Evolutionary conservation across 2,113 vertebrate genomes (phyloP).

Genomic region (Prionailurus viverrinus): DNA sequence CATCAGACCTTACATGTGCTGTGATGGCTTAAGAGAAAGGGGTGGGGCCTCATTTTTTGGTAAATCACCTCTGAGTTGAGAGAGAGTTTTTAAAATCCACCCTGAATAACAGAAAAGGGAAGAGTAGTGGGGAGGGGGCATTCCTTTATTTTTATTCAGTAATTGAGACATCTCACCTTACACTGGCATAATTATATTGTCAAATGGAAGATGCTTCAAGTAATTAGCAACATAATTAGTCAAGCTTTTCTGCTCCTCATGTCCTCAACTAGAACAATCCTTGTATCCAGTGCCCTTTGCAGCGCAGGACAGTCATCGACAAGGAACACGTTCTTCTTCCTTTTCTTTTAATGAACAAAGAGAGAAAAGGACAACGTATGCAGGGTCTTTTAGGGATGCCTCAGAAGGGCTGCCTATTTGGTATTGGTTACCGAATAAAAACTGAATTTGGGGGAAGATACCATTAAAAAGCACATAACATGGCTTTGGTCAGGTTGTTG

Average conservation of each 20-base stretch:
- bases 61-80: slow-evolving; percentile 70
- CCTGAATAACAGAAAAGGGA: slow-evolving; percentile 64
- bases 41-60: slow-evolving; percentile 38
- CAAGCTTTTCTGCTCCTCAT: slow-evolving; percentile 75
- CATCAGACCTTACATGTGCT: not conserved
- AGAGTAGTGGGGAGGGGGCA: not conserved
- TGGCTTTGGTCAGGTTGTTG: not conserved
- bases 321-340: not conserved
- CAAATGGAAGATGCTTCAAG: slow-evolving; percentile 83
- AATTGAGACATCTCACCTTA: slow-evolving; percentile 84
- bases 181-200: slow-evolving; percentile 83
- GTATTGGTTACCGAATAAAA: slow-evolving; percentile 80
- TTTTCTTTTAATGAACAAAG: slow-evolving; percentile 73
- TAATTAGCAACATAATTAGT: slow-evolving; percentile 86
- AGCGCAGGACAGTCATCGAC: slow-evolving; percentile 72
- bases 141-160: slow-evolving; percentile 55
- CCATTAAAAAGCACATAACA: not conserved
- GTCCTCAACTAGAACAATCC: slow-evolving; percentile 81
- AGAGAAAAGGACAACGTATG: slow-evolving; percentile 65
- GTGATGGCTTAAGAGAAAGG: not conserved
- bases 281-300: slow-evolving; percentile 80
- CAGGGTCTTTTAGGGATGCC: slow-evolving; percentile 64
- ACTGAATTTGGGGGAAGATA: slow-evolving; percentile 19
- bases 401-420: slow-evolving; percentile 62
- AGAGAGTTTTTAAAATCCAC: slow-evolving; percentile 69